Percentiles rank a stretch among this genome's conserved stretches.
phyloP scores from a whole-genome alignment of 2,113 vertebrate genomes.

The Dolichallabes microphthalmus region DNA sequence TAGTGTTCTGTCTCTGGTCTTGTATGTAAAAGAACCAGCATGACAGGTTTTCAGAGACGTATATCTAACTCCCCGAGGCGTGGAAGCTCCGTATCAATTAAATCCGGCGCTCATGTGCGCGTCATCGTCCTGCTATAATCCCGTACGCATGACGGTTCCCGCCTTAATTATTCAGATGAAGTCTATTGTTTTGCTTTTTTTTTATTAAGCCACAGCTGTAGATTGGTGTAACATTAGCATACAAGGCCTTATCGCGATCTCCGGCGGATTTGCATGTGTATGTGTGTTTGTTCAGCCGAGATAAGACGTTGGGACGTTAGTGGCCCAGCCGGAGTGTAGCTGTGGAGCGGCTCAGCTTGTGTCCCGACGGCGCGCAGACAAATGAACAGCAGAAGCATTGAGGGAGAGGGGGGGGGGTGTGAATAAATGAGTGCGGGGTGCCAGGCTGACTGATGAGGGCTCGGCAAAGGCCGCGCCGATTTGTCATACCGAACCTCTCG shows the following conservation, averaged over 20 bases:
- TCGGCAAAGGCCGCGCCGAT: constrained; percentile 50
- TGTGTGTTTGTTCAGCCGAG: not conserved
- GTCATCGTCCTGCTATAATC: constrained; percentile 8
- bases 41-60: constrained; percentile 46
- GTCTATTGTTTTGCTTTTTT: not conserved
- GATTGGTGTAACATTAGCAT: not conserved
- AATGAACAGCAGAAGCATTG: constrained; percentile 15
- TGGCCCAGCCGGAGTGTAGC: not conserved
- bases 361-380: not conserved
- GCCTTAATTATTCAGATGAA: constrained; percentile 31
- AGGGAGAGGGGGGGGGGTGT: not conserved
- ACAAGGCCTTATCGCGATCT: not conserved
- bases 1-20: not conserved
- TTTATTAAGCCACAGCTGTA: not conserved
- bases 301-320: constrained; percentile 2
- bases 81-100: not conserved
- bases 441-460: constrained; percentile 52
- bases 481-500: constrained; percentile 55
- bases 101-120: not conserved
- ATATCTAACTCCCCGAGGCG: not conserved
- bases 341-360: not conserved
- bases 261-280: constrained; percentile 22
- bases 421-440: constrained; percentile 6
- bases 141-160: not conserved
- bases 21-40: constrained; percentile 53